phyloP scores from a whole-genome alignment of 2,888 invertebrate genomes.

The Eurytoma adleriae region DNA sequence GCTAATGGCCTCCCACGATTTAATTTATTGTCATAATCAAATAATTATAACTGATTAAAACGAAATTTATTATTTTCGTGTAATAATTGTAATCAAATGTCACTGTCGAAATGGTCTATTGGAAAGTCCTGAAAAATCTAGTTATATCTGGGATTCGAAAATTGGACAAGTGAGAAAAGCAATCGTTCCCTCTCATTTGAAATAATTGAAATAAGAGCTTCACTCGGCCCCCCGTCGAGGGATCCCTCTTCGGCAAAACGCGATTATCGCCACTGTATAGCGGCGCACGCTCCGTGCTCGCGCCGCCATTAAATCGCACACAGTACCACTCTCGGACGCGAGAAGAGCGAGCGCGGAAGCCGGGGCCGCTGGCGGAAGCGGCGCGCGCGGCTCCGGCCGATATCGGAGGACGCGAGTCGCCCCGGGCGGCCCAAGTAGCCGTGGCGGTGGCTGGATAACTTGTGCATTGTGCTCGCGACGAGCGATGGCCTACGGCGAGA shows the following conservation, averaged over 20 bases:
- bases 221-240: no score
- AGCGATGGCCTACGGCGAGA: conserved; percentile 73
- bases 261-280: conserved; percentile 40
- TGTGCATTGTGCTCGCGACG: conserved; percentile 71
- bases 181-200: no score
- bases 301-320: not conserved
- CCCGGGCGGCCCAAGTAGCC: conserved; percentile 13
- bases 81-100: no score
- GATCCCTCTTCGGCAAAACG: conserved; percentile 37
- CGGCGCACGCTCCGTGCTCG: not conserved
- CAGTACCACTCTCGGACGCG: not conserved
- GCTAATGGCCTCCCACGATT: no score
- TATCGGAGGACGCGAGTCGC: conserved; percentile 2
- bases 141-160: no score
- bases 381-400: conserved; percentile 65
- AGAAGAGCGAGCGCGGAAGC: not conserved
- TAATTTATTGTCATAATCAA: no score
- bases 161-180: no score
- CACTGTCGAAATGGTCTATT: no score
- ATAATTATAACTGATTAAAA: no score
- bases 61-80: no score
- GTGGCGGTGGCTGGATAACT: conserved; percentile 72
- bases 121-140: no score
- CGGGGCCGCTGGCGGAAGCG: conserved; percentile 2
- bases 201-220: no score